phyloP scores from a whole-genome alignment of 2,113 vertebrate genomes.

The Zapus hudsonius region DNA sequence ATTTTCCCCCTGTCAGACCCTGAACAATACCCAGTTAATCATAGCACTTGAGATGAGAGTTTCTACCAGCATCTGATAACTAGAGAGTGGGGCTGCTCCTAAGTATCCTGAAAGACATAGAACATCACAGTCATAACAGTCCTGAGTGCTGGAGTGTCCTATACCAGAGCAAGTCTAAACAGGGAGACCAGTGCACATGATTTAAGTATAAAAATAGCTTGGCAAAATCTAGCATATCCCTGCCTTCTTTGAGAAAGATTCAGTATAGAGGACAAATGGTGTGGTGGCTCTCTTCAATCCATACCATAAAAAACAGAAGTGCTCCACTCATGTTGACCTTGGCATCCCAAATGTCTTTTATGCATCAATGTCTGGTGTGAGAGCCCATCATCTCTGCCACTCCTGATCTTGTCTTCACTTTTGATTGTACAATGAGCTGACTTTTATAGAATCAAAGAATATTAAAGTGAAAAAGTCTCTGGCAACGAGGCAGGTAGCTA shows the following conservation, averaged over 20 bases:
- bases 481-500: background rate
- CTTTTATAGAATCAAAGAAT: background rate
- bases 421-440: background rate
- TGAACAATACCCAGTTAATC: background rate
- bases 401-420: background rate
- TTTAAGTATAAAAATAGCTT: constrained; percentile 12
- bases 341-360: background rate
- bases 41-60: background rate
- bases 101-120: background rate
- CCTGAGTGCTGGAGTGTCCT: background rate
- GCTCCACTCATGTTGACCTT: background rate
- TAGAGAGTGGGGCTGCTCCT: background rate
- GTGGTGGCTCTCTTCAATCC: background rate
- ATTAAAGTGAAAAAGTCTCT: background rate
- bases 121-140: background rate
- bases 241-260: constrained; percentile 2
- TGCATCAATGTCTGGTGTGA: background rate
- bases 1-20: background rate
- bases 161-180: constrained; percentile 14
- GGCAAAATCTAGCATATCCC: background rate
- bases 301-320: background rate
- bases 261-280: background rate
- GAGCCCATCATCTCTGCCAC: background rate
- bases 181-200: constrained; percentile 5
- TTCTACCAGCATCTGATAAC: background rate